Conservation (phyloP, 2,113 vertebrate genomes). For the Etheostoma cragini region DNA sequence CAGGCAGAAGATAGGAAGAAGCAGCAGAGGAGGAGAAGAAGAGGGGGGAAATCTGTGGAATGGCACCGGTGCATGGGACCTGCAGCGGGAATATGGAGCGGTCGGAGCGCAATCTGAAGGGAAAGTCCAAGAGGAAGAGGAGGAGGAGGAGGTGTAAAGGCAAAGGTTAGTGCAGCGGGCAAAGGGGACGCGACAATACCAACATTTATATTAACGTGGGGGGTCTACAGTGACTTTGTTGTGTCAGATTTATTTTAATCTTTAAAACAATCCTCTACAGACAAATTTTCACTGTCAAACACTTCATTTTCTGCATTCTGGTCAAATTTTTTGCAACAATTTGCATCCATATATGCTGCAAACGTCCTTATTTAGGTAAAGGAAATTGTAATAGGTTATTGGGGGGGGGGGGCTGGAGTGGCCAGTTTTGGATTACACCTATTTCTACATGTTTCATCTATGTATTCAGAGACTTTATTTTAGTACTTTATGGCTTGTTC, state of each 20-base stretch:
- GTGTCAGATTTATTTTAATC: not conserved
- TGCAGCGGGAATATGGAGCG: constrained; percentile 45
- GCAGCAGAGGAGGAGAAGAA: not conserved
- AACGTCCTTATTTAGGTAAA: no score
- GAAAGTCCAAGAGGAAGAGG: constrained; percentile 63
- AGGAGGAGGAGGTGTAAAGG: constrained; percentile 58
- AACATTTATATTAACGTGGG: not conserved
- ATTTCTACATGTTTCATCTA: not conserved
- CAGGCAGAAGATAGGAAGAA: not conserved
- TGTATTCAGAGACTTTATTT: constrained; percentile 1
- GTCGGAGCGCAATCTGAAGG: constrained; percentile 29
- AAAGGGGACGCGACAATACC: not conserved
- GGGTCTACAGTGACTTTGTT: not conserved
- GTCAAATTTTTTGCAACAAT: no score
- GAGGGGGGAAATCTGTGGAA: not conserved
- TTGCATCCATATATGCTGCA: no score
- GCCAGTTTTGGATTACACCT: no score
- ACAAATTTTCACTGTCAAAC: no score
- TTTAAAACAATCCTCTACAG: not conserved
- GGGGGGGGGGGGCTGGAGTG: no score
- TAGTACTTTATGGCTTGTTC: not conserved
- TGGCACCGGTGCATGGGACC: constrained; percentile 20
- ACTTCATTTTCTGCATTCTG: no score
- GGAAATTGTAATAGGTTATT: no score
- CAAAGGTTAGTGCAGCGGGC: constrained; percentile 57